A percentile compares a stretch with the other conserved stretches of the same genome.
These are phyloP conservation scores for Mimas tiliae DNA, from an alignment of 2,888 invertebrate genomes.

Conservation along the genomic window DNA sequence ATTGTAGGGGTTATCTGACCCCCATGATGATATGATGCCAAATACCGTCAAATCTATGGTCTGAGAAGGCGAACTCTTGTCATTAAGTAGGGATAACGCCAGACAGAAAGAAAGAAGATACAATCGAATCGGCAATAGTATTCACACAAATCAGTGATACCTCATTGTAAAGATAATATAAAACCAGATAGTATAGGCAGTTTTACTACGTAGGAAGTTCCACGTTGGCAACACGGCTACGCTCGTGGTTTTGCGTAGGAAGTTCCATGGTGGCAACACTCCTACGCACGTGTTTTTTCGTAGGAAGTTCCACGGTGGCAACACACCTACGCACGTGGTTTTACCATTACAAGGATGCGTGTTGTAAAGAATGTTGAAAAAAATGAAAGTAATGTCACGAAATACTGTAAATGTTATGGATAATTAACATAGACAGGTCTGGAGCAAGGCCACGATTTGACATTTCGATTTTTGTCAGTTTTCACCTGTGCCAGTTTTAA, in stretches of 20 bases:
- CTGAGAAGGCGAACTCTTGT: no score
- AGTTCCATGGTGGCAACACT: neutral
- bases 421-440: conserved; percentile 55
- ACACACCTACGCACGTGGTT: conserved; percentile 11
- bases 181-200: neutral
- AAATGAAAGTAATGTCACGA: conserved; percentile 52
- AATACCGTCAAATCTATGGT: no score
- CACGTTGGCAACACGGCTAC: neutral
- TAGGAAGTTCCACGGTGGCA: conserved; percentile 2
- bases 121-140: no score
- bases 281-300: conserved; percentile 6
- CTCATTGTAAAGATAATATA: no score
- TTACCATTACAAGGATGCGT: conserved; percentile 34
- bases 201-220: conserved; percentile 4
- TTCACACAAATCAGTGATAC: no score
- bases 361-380: conserved; percentile 40
- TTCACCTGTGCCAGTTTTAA: conserved; percentile 52
- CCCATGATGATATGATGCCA: no score
- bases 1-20: no score
- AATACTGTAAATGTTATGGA: conserved; percentile 61
- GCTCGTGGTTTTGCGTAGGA: conserved; percentile 17
- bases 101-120: no score
- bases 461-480: conserved; percentile 67
- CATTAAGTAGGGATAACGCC: no score
- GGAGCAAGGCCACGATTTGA: conserved; percentile 70